Evolutionary conservation across 2,113 vertebrate species (phyloP).

Genomic region (Amphiprion ocellaris): DNA sequence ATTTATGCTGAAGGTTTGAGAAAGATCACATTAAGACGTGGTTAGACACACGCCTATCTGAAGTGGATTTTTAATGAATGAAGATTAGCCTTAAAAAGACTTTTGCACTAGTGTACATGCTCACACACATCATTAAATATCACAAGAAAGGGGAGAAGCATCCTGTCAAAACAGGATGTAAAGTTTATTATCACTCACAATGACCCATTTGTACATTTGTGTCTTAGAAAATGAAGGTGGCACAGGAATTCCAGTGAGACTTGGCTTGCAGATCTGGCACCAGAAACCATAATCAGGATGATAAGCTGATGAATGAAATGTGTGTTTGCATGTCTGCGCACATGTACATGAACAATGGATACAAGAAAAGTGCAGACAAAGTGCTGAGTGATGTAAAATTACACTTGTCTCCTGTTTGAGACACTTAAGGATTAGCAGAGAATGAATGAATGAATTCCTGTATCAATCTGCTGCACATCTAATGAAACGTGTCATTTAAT

Average conservation of each 20-base stretch:
- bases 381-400: slow-evolving; percentile 36
- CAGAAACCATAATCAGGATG: slow-evolving; percentile 11
- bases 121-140: slow-evolving; percentile 1
- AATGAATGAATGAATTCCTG: slow-evolving; percentile 1
- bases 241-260: slow-evolving; percentile 19
- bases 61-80: neutral
- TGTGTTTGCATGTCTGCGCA: neutral
- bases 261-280: slow-evolving; percentile 16
- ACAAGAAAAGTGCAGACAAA: slow-evolving; percentile 8
- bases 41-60: too few species aligned
- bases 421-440: slow-evolving; percentile 24
- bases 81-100: neutral
- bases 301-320: slow-evolving; percentile 22
- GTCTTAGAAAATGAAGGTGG: slow-evolving; percentile 3
- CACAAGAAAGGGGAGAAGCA: neutral
- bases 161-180: slow-evolving; percentile 36
- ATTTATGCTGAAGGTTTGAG: neutral
- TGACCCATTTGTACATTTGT: slow-evolving; percentile 3
- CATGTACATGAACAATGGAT: slow-evolving; percentile 7
- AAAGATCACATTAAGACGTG: neutral
- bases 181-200: neutral
- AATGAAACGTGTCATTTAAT: neutral
- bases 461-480: neutral
- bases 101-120: neutral
- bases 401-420: slow-evolving; percentile 24